These are phyloP conservation scores for Arion vulgaris DNA, from an alignment of 1,140 invertebrate species.

Conservation along the genomic window DNA sequence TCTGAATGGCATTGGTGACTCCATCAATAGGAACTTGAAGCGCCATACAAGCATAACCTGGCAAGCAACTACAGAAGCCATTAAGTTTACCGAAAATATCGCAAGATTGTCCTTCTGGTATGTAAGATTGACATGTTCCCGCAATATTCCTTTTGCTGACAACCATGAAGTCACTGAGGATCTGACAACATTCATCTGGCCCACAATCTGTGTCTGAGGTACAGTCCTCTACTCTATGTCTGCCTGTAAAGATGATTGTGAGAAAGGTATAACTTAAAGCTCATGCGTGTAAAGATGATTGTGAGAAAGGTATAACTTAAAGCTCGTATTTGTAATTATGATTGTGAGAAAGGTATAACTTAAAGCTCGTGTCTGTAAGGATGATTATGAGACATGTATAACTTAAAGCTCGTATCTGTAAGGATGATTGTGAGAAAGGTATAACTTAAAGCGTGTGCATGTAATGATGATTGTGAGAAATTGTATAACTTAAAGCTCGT, in stretches of 20 bases:
- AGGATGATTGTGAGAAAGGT: no score
- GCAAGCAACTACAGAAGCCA: conserved; percentile 18
- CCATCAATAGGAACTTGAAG: not conserved
- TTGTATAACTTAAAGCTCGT: no score
- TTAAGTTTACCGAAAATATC: conserved; percentile 6
- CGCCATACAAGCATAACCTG: not conserved
- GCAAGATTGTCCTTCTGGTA: not conserved
- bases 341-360: not conserved
- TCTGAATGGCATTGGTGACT: no score
- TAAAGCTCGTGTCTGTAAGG: no score
- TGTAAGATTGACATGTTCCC: not conserved
- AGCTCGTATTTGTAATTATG: not conserved
- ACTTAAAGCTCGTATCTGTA: no score
- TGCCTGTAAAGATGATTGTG: not conserved
- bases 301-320: not conserved
- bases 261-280: no score
- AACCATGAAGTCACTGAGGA: conserved; percentile 27
- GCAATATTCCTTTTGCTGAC: not conserved
- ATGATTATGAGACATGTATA: no score
- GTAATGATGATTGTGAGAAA: no score
- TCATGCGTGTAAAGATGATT: not conserved
- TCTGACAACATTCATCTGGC: conserved; percentile 24
- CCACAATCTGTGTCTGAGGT: not conserved
- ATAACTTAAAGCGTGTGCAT: no score
- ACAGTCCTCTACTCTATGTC: not conserved